Base-by-base conservation (phyloP, 2,888 invertebrate genomes). In the Drosophila kuntzei region DNA sequence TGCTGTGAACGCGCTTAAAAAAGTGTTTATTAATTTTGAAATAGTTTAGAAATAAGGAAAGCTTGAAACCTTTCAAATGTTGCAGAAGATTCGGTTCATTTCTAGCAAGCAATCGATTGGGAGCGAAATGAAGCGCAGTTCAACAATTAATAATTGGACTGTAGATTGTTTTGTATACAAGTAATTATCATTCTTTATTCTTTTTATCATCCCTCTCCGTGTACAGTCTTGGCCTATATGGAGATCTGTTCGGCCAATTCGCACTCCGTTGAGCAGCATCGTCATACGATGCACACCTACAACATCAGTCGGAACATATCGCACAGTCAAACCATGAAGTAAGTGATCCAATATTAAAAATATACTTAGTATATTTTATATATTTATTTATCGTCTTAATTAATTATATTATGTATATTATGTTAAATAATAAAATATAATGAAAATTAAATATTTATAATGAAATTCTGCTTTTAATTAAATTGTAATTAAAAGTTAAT, bases 201-300 rank as follows among this genome's bases (percentile, higher is more conserved):
- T 14, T 22, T 49, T 22, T 18, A 14, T 29, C 3, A 14, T 2
- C n/a, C 12, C 44, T 12, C 41, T n/a, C 11, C 39, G 34, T 41
- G 36, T 22, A 66, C 94, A 97, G 98, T 98, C 90, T 97, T 97
- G 96, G 97, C 97, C 75, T 98, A 98, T 92, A 98, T 98, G 98
- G 97, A 98, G 93, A 97, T 98, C 95, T 97, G 97, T 93, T 96
- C 96, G 79, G 97, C 95, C 75, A 95, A 59, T 20, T 58, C 95
- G 70, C 95, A 95, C 60, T 94, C 95, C 44, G 94, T 95, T 61
- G 97, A 97, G 87, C 95, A 96, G 92, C 95, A 97, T 92, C 94
- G 97, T 50, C 97, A 97, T 92, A 98, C 98, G 3, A 95, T 98
- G 89, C 97, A 98, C 91, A 95, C 96, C 5, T 96, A 95, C 91